Conservation (phyloP, 2,797 vertebrate species). For the Hypotaenidia philippensis region DNA sequence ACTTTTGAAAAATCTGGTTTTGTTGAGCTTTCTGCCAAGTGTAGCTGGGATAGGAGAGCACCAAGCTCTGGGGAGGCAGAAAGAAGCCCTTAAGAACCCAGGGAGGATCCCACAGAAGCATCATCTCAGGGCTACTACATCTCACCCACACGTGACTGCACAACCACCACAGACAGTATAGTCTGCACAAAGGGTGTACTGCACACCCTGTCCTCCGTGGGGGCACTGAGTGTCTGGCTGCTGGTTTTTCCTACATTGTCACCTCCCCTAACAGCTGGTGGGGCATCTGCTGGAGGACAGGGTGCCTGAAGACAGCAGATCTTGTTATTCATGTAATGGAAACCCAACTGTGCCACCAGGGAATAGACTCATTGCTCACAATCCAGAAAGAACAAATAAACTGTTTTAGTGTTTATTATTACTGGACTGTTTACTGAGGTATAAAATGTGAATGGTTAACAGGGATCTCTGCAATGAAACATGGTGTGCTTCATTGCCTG, state of each 20-base stretch:
- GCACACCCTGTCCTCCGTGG: accelerated
- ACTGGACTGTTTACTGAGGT: neutral
- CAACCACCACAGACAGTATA: accelerated
- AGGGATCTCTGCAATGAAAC: neutral
- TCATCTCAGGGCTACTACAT: neutral
- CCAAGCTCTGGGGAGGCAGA: neutral
- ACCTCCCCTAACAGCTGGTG: neutral
- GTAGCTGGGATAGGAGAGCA: neutral
- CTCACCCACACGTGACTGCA: neutral
- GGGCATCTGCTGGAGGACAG: neutral
- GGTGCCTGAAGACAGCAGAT: neutral
- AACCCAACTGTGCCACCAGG: neutral
- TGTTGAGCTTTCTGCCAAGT: neutral
- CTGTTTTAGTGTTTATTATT: neutral
- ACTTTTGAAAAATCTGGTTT: neutral
- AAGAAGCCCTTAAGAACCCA: neutral
- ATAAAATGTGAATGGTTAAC: neutral
- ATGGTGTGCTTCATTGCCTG: neutral
- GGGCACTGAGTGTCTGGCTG: neutral
- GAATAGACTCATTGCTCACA: neutral
- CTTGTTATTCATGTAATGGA: neutral
- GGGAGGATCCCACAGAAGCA: neutral
- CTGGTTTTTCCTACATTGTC: neutral
- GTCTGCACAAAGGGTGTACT: neutral
- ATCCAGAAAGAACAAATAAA: constrained; percentile 47